These are phyloP conservation scores for Grallaria varia DNA, from an alignment of 2,113 vertebrate species.

Conservation along the genomic window DNA sequence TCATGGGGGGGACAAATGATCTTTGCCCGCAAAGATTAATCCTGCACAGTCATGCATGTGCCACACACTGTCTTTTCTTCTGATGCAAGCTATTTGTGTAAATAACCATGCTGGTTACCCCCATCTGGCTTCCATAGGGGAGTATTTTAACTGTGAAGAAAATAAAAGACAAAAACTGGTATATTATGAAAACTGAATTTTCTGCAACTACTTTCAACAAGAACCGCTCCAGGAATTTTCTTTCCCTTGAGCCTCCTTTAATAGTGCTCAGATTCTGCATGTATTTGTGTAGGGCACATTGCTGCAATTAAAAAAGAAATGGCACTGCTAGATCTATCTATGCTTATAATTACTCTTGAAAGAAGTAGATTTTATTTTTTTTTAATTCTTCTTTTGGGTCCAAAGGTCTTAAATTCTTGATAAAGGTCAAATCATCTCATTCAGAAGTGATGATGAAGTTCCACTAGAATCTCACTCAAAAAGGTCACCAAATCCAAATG, in stretches of 20 bases:
- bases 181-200: neutral
- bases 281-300: neutral
- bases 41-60: neutral
- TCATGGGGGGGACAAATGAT: neutral
- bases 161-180: neutral
- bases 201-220: neutral
- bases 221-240: neutral
- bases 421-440: conserved; percentile 35
- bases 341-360: neutral
- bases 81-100: neutral
- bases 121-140: neutral
- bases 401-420: conserved; percentile 8
- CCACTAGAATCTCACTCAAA: neutral
- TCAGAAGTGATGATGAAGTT: conserved; percentile 11
- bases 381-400: neutral
- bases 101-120: neutral
- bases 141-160: neutral
- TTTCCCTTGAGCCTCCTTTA: neutral
- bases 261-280: neutral
- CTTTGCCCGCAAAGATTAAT: neutral
- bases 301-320: neutral
- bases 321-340: neutral
- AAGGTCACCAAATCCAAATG: conserved; percentile 39
- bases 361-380: neutral
- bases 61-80: neutral